Evolutionary conservation across 2,797 vertebrate genomes (phyloP).

Genomic region (Vipera ursinii): DNA sequence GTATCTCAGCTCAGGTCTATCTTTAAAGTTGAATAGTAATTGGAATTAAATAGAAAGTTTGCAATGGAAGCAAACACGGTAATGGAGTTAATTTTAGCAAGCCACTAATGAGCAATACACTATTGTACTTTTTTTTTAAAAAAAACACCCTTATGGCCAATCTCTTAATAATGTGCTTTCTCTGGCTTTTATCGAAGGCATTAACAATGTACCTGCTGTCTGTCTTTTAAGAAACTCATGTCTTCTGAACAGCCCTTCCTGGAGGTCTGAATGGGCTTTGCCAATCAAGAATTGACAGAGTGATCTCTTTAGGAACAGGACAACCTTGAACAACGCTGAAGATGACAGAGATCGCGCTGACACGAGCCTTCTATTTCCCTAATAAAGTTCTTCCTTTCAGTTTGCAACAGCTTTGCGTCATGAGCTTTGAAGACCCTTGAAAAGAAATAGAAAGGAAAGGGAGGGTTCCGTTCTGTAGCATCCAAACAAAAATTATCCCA

Average conservation of each 20-base stretch:
- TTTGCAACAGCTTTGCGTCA: conserved; percentile 26
- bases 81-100: conserved; percentile 67
- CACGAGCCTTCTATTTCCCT: background rate
- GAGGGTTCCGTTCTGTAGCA: no score
- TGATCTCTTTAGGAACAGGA: conserved; percentile 53
- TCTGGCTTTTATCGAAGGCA: conserved; percentile 57
- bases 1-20: background rate
- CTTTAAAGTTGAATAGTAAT: conserved; percentile 7
- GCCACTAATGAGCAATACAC: conserved; percentile 56
- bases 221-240: conserved; percentile 56
- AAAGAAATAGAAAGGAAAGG: background rate
- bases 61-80: conserved; percentile 56
- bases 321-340: conserved; percentile 62
- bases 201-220: conserved; percentile 59
- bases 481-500: no score
- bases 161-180: conserved; percentile 52
- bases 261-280: conserved; percentile 55
- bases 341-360: conserved; percentile 50
- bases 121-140: conserved; percentile 29
- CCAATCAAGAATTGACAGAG: conserved; percentile 59
- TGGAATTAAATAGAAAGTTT: conserved; percentile 52
- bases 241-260: conserved; percentile 45
- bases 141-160: conserved; percentile 49
- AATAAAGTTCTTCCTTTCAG: conserved; percentile 35
- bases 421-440: no score